A percentile compares a stretch with the other conserved stretches of the same genome.
Evolutionary conservation across 2,797 vertebrate genomes (phyloP).

Genomic region (Enteromius thamalakanensis): DNA sequence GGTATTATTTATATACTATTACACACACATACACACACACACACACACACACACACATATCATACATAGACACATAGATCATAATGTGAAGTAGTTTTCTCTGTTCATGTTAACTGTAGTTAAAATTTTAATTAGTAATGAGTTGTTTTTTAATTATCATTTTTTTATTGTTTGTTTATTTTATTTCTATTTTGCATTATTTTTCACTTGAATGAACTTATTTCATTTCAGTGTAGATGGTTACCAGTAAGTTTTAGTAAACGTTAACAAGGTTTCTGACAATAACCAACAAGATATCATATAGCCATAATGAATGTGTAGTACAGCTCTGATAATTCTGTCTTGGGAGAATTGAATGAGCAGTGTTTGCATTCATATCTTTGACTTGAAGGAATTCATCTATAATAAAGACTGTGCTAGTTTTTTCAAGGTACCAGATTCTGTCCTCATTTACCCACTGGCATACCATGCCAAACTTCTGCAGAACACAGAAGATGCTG

Average conservation of each 20-base stretch:
- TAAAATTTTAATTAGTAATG: no score
- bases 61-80: neutral
- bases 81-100: neutral
- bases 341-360: neutral
- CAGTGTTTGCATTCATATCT: constrained; percentile 6
- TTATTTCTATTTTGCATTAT: no score
- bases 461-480: neutral
- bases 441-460: neutral
- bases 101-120: no score
- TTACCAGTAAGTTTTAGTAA: neutral
- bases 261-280: neutral
- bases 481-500: neutral
- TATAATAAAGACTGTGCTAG: neutral
- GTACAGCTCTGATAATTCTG: neutral
- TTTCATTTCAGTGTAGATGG: neutral
- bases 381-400: neutral
- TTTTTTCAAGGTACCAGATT: neutral
- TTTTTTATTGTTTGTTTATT: no score
- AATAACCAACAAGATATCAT: neutral
- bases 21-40: neutral
- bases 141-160: no score
- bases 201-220: neutral
- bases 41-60: no score
- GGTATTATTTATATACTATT: neutral
- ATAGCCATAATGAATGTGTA: neutral